Percentiles rank a stretch among this genome's conserved stretches.
Evolutionary conservation across 2,888 invertebrate genomes (phyloP).

Genomic region (Mythimna lalbum): DNA sequence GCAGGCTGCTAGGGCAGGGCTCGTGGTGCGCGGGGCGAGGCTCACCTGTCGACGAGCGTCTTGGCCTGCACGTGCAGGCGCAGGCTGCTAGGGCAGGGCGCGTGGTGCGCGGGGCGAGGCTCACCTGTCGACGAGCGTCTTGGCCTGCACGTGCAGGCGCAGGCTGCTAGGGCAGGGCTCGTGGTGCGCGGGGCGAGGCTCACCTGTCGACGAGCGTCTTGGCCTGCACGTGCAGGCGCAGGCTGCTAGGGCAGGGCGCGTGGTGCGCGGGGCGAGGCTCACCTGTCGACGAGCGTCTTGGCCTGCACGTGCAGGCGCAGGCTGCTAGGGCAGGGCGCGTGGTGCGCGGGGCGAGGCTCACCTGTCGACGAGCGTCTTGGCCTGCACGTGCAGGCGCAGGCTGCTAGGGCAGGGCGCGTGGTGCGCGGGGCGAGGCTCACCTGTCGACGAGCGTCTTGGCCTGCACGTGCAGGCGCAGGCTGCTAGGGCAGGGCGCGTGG

Average conservation of each 20-base stretch:
- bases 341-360: neutral
- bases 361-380: slow-evolving; percentile 86
- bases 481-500: slow-evolving; percentile 91
- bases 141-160: too few relatives aligned
- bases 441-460: slow-evolving; percentile 88
- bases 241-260: too few relatives aligned
- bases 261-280: neutral
- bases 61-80: too few relatives aligned
- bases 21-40: neutral
- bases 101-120: neutral
- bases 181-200: neutral
- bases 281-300: neutral
- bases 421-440: neutral
- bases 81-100: too few relatives aligned
- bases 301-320: slow-evolving; percentile 60
- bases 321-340: slow-evolving; percentile 71
- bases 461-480: slow-evolving; percentile 90
- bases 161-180: too few relatives aligned
- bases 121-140: neutral
- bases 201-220: neutral
- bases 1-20: too few relatives aligned
- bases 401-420: slow-evolving; percentile 87
- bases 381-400: slow-evolving; percentile 89
- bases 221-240: slow-evolving; percentile 60
- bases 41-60: neutral